These are phyloP conservation scores for Paragorgia papillata DNA, from an alignment of 92 coral and sea anemone genomes.

Conservation along the genomic window DNA sequence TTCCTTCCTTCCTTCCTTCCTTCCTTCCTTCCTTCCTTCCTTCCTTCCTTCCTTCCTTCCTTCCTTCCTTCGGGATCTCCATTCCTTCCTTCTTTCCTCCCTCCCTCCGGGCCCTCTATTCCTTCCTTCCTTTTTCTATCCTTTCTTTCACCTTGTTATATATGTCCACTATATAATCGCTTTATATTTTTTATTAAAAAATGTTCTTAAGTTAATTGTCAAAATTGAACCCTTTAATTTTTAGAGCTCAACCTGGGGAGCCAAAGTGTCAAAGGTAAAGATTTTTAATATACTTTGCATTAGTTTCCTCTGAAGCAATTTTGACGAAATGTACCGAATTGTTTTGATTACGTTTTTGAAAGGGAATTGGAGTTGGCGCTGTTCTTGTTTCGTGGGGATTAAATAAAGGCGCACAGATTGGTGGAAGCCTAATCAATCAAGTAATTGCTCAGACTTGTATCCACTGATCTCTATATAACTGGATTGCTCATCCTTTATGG, in stretches of 20 bases:
- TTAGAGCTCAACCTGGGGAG: slow-evolving; percentile 67
- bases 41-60: not conserved
- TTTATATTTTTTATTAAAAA: too few species aligned
- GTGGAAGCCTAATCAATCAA: slow-evolving; percentile 82
- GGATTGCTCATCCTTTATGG: too few species aligned
- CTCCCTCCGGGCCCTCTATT: not conserved
- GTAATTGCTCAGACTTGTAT: slow-evolving; percentile 46
- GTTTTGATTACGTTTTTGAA: not conserved
- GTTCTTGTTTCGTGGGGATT: slow-evolving; percentile 93
- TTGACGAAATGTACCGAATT: too few species aligned
- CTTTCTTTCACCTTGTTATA: too few species aligned
- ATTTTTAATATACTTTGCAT: too few species aligned
- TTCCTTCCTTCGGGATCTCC: not conserved
- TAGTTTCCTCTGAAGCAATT: too few species aligned
- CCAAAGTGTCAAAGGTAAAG: slow-evolving; percentile 87
- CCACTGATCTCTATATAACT: too few species aligned
- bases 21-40: not conserved
- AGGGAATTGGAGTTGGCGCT: slow-evolving; percentile 95
- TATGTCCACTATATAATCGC: not conserved
- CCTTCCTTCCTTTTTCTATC: not conserved
- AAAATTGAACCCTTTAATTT: too few species aligned
- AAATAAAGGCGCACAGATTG: slow-evolving; percentile 92
- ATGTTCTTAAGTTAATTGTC: too few species aligned
- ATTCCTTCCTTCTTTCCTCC: not conserved
- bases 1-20: not conserved